Base-by-base conservation (phyloP, 92 coral and sea anemone genomes). In the Scolanthus callimorphus region DNA sequence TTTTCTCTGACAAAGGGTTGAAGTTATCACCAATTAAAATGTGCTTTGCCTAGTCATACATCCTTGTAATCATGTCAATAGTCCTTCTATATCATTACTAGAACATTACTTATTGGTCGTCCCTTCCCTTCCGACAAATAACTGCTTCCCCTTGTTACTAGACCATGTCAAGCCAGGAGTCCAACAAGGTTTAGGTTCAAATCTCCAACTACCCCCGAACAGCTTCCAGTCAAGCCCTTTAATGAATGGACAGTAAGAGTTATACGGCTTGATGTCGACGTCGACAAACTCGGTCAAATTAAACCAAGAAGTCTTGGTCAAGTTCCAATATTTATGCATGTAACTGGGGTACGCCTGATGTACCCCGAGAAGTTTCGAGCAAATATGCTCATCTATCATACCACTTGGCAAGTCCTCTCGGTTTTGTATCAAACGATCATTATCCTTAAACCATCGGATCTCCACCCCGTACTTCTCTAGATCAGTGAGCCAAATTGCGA, bases 401-500 rank as follows among this genome's bases (percentile, higher is more conserved):
- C n/a, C n/a, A n/a, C n/a, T n/a, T n/a, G n/a, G n/a, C n/a, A n/a
- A n/a, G n/a, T n/a, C n/a, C n/a, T n/a, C n/a, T n/a, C n/a, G n/a
- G n/a, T n/a, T n/a, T n/a, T n/a, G n/a, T n/a, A n/a, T n/a, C n/a
- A n/a, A n/a, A n/a, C 26, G 30, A n/a, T n/a, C n/a, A n/a, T n/a
- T n/a, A n/a, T n/a, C n/a, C n/a, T n/a, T n/a, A n/a, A n/a, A n/a
- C n/a, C n/a, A n/a, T n/a, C n/a, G n/a, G n/a, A n/a, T n/a, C n/a
- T n/a, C n/a, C n/a, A n/a, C n/a, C n/a, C n/a, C 70, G 19, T 63
- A 66, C 24, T 63, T 20, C 15, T 63, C 70, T 17, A 63, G 65
- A 4, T 39, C 30, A 21, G 51, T 63, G 13, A 63, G 24, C 69
- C 26, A 63, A 66, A 63, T 63, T 20, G 67, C 70, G 51, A 63